A percentile compares a stretch with the other conserved stretches of the same genome.
phyloP scores from a whole-genome alignment of 2,797 vertebrate genomes.

The Myotis pilosus region DNA sequence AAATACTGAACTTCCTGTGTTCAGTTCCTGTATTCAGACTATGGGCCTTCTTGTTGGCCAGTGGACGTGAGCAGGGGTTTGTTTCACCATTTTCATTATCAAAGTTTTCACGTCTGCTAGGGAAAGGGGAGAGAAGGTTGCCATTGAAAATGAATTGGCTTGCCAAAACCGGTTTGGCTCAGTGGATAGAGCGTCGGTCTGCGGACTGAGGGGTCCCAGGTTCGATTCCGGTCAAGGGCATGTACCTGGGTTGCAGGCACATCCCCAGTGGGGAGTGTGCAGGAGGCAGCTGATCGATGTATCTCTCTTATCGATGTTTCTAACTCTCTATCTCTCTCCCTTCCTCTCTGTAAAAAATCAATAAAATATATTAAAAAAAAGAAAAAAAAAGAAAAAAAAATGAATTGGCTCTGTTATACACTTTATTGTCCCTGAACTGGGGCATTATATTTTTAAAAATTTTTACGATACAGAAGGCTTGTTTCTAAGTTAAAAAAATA shows the following conservation, averaged over 20 bases:
- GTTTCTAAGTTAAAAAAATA: conserved; percentile 14
- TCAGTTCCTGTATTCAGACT: conserved; percentile 58
- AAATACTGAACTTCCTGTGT: conserved; percentile 75
- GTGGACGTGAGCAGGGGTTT: not conserved
- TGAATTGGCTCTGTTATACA: not conserved
- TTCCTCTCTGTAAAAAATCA: too few species aligned
- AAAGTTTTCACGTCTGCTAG: conserved; percentile 56
- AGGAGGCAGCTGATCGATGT: too few species aligned
- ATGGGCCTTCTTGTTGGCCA: conserved; percentile 41
- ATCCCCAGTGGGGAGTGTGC: too few species aligned
- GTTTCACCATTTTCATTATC: conserved; percentile 63
- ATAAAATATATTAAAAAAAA: too few species aligned
- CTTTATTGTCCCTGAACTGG: not conserved
- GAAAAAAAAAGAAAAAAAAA: too few species aligned
- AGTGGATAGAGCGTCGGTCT: too few species aligned
- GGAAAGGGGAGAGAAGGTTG: not conserved
- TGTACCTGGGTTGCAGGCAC: too few species aligned
- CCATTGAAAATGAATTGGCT: not conserved
- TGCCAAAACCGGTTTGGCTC: too few species aligned
- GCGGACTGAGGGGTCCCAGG: too few species aligned
- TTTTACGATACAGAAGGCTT: not conserved
- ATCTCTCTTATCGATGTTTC: too few species aligned
- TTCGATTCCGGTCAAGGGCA: too few species aligned
- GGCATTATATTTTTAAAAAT: not conserved
- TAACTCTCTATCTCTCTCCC: too few species aligned